Base-by-base conservation (phyloP, 2,888 invertebrate species). In the Thymelicus lineola region DNA sequence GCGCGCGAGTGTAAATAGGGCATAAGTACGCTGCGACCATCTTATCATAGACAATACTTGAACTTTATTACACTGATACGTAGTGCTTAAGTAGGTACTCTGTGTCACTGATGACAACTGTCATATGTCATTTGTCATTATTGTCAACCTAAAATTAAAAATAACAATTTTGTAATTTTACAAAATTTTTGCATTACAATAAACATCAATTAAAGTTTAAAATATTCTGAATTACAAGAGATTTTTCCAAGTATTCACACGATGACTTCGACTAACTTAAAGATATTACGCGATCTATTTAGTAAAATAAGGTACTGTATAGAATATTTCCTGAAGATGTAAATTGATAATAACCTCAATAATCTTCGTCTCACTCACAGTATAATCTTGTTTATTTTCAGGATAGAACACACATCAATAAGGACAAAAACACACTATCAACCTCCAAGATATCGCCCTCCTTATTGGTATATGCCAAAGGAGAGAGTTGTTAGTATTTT, bases 381-480 rank as follows among this genome's bases (percentile, higher is more conserved):
- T 20, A 28, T n/a, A n/a, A 36, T 53, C 5, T 6, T 35, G 17
- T 50, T 63, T 50, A n/a, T 53, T 87, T 89, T 60, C 81, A 93
- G 91, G 75, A 78, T 93, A 66, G 81, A 86, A 66, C 76, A 83
- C 76, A 70, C 86, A n/a, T 69, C 80, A 35, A 80, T 73, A 57
- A 80, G 88, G 66, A 82, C 85, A 15, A 75, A 76, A 66, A 74
- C 79, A 71, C 75, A 76, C 48, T 84, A 80, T 71, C 78, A 83
- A 71, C 81, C 81, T 59, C 96, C 97, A 7, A 95, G 92, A 80
- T 94, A 95, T 79, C 94, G 96, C 70, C 96, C 96, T 82, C 97
- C 97, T 0, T 94, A 95, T 76, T 97, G 97, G 97, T 95, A 95
- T 81, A 86, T 95, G 53, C 94, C 95, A 61, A 96, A 96, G 87